Base-by-base conservation (phyloP, 2,888 invertebrate genomes). In the Agonopterix subpropinquella region DNA sequence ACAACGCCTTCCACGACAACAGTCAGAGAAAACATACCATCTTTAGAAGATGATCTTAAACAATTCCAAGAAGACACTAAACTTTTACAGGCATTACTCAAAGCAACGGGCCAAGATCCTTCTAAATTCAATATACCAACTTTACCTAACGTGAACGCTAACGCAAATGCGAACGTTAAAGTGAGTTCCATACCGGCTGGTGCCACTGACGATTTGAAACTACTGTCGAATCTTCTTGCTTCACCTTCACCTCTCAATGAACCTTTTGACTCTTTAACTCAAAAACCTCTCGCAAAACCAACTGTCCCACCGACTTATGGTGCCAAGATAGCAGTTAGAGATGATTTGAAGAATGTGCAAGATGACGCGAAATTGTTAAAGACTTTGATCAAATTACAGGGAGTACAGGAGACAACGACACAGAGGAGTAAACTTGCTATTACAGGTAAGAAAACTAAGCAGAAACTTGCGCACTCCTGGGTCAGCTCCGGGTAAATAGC, bases 41-140 rank as follows among this genome's bases (percentile, higher is more conserved):
- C 86, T 1, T 70, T 89, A 52, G 84, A 89, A 61, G 86, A 82
- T 48, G 89, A 89, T 60, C 79, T 89, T 45, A 82, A 76, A 68
- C 86, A 86, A 55, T 88, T 88, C 51, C 80, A 89, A 69, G 80
- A 88, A 72, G 89, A 89, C 58, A 80, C 88, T 49, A 83, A 85
- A 63, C 68, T 89, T 41, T 67, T 87, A 52, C 77, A 89, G 71
- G 88, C 86, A 41, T 69, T 87, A 42, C 65, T 88, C 51, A 84
- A 88, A 61, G 86, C 86, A 4, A 87, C 85, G 4, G 85, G 85
- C 53, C 83, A 88, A 70, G 82, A 88, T 54, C 86, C 88, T 49
- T 78, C 89, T 4, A 73, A 82, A 66, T 78, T 85, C 56, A 85
- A 87, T 59, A 71, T 89, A 62, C 88, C 88, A 8, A 79, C 80